phyloP scores from a whole-genome alignment of 2,113 vertebrate species.

The Oophaga pumilio region DNA sequence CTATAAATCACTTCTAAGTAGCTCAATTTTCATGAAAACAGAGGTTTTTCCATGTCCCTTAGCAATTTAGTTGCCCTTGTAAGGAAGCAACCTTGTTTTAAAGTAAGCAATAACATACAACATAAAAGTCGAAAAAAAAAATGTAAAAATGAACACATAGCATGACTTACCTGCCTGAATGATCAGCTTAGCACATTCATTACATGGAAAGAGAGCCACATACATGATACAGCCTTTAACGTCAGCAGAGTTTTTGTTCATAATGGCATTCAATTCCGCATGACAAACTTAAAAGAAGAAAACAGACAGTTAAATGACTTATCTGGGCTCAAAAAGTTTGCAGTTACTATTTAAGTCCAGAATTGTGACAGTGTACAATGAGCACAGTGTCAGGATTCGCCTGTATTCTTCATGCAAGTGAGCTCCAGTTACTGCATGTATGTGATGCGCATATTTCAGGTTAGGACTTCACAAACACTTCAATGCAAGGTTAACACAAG shows the following conservation, averaged over 20 bases:
- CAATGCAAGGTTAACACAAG: neutral
- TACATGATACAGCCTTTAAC: conserved; percentile 95
- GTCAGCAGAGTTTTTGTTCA: conserved; percentile 96
- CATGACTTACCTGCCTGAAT: conserved; percentile 88
- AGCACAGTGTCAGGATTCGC: too few relatives aligned
- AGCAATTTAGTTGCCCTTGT: too few relatives aligned
- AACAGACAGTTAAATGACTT: conserved; percentile 3
- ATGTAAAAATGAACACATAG: neutral
- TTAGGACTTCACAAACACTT: too few relatives aligned
- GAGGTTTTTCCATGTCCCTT: too few relatives aligned
- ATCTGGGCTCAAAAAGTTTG: too few relatives aligned
- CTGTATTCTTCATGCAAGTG: too few relatives aligned
- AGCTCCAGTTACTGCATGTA: too few relatives aligned
- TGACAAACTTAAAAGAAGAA: conserved; percentile 84
- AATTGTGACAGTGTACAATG: too few relatives aligned
- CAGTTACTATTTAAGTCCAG: neutral
- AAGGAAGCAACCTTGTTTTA: too few relatives aligned
- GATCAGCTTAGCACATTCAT: conserved; percentile 97
- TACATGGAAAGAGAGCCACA: conserved; percentile 95
- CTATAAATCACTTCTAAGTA: too few relatives aligned
- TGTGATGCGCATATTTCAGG: too few relatives aligned
- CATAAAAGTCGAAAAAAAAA: neutral
- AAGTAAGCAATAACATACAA: neutral
- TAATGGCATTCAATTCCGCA: conserved; percentile 94
- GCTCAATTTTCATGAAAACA: too few relatives aligned